Conservation (phyloP, 2,113 vertebrate genomes). For the Nycticebus coucang region DNA sequence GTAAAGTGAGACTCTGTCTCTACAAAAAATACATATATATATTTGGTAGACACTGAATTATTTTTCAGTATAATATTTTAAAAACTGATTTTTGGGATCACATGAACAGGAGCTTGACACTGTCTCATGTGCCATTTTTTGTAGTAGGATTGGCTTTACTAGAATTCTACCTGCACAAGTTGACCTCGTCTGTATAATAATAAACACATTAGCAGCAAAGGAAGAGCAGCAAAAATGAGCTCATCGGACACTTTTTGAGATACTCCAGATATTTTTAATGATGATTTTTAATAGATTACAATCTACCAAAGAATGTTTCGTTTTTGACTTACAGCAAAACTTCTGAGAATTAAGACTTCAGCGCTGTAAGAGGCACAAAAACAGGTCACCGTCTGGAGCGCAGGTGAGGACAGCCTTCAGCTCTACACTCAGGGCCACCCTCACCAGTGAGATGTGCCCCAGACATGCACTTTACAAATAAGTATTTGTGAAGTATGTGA, state of each 20-base stretch:
- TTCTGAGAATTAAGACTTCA: slow-evolving; percentile 40
- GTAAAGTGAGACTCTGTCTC: no score
- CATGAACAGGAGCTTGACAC: not conserved
- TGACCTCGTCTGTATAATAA: not conserved
- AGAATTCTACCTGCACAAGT: not conserved
- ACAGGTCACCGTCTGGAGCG: not conserved
- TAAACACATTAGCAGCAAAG: not conserved
- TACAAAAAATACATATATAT: not conserved
- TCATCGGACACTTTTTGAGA: not conserved
- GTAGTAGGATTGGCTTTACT: not conserved
- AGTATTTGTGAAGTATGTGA: not conserved
- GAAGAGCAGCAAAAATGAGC: not conserved
- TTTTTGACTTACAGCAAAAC: slow-evolving; percentile 24
- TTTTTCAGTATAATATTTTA: slow-evolving; percentile 2
- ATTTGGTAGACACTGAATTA: not conserved
- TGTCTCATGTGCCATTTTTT: not conserved
- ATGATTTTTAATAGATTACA: not conserved
- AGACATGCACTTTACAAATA: slow-evolving; percentile 12
- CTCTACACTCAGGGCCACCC: not conserved
- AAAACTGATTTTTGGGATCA: not conserved
- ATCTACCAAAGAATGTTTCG: not conserved
- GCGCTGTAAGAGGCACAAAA: not conserved
- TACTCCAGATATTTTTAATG: not conserved
- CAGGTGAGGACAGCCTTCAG: not conserved
- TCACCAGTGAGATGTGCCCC: not conserved